Percentiles rank a stretch among this genome's conserved stretches.
phyloP scores from a whole-genome alignment of 2,797 vertebrate species.

The Anas bahamensis region DNA sequence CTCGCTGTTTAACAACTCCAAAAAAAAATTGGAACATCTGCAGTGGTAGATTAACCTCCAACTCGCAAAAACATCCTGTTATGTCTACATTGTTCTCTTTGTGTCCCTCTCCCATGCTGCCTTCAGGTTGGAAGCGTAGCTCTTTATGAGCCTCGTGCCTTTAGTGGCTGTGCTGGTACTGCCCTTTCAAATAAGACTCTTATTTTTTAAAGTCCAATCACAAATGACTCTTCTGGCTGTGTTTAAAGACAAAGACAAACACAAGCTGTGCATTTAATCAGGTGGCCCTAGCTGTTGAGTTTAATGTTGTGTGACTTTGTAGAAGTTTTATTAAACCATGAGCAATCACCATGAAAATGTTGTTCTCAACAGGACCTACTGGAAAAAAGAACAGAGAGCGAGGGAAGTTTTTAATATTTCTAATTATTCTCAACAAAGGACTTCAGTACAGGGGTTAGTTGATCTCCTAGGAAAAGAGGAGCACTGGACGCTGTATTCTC shows the following conservation, averaged over 20 bases:
- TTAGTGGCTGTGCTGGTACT: background rate
- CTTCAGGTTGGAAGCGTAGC: background rate
- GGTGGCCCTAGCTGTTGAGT: background rate
- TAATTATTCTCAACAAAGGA: background rate
- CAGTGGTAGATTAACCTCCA: too few species aligned
- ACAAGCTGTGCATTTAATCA: background rate
- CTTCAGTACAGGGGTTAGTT: background rate
- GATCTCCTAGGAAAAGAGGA: background rate
- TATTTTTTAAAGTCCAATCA: background rate
- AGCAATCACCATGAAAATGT: background rate
- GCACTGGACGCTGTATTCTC: background rate
- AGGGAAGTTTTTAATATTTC: background rate
- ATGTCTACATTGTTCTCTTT: too few species aligned
- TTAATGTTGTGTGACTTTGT: background rate
- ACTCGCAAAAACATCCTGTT: too few species aligned
- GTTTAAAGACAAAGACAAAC: background rate
- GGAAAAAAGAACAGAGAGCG: background rate
- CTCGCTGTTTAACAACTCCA: too few species aligned
- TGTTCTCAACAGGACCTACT: background rate
- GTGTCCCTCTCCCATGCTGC: background rate
- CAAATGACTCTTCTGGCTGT: background rate
- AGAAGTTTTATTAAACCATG: background rate
- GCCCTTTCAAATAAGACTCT: background rate
- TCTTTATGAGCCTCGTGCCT: background rate
- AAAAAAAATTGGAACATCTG: too few species aligned